Conservation (phyloP, 2,797 vertebrate species). For the Chelmon rostratus region DNA sequence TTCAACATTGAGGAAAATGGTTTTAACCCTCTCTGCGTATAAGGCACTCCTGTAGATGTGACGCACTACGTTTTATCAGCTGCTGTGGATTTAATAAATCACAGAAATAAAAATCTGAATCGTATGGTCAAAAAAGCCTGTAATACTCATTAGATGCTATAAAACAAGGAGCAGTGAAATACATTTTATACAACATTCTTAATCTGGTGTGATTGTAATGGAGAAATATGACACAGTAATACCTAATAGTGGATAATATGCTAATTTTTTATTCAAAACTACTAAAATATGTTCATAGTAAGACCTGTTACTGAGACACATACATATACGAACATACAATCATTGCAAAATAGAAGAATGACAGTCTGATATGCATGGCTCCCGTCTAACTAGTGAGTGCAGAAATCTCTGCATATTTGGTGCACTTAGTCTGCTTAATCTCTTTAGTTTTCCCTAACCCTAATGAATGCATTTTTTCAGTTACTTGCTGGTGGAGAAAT, state of each 20-base stretch:
- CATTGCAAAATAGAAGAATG: slow-evolving; percentile 4
- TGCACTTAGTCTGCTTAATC: slow-evolving; percentile 75
- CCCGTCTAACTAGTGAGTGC: neutral
- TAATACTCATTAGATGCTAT: neutral
- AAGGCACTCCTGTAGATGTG: slow-evolving; percentile 20
- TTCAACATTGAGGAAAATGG: slow-evolving; percentile 15
- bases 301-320: neutral
- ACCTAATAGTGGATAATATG: neutral
- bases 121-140: neutral
- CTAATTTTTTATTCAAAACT: neutral
- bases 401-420: slow-evolving; percentile 69
- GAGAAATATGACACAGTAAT: neutral
- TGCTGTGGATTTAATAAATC: neutral
- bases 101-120: neutral
- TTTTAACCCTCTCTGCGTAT: slow-evolving; percentile 12
- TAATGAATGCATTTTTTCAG: slow-evolving; percentile 64
- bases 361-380: neutral
- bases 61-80: neutral
- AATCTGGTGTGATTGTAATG: neutral
- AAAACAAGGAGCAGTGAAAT: neutral
- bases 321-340: neutral
- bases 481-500: slow-evolving; percentile 45
- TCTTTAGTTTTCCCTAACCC: slow-evolving; percentile 61
- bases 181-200: neutral
- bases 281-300: neutral